A percentile compares a stretch with the other conserved stretches of the same genome.
Evolutionary conservation across 2,113 vertebrate species (phyloP).

Genomic region (Conger conger): DNA sequence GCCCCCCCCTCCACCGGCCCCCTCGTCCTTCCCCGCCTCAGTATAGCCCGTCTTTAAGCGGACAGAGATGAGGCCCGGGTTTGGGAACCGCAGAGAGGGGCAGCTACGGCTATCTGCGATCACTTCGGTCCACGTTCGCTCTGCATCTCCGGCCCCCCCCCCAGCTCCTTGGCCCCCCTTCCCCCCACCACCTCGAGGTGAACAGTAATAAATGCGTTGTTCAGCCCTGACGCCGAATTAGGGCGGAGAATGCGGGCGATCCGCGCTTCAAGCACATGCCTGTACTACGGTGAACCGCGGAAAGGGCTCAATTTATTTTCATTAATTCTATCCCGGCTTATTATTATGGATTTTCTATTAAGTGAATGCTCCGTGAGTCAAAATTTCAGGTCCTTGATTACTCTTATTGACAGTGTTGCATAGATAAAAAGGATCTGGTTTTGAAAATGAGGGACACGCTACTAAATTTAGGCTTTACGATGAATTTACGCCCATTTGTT

Average conservation of each 20-base stretch:
- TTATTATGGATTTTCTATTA: not conserved
- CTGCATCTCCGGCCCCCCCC: conserved; percentile 33
- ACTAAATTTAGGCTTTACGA: not conserved
- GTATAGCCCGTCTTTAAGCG: conserved; percentile 1
- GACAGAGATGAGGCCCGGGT: conserved; percentile 34
- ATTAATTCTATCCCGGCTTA: not conserved
- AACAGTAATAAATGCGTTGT: not conserved
- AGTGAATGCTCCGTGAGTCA: not conserved
- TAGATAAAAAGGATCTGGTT: not conserved
- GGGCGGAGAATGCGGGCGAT: not conserved
- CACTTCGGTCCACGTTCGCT: not conserved
- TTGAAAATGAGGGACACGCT: not conserved
- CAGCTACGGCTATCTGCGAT: conserved; percentile 28
- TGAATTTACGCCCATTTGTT: not conserved
- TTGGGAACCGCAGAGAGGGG: conserved; percentile 41
- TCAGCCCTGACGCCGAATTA: not conserved
- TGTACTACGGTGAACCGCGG: not conserved
- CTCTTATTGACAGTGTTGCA: not conserved
- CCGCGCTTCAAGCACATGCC: not conserved
- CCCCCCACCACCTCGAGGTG: conserved; percentile 14
- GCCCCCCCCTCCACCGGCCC: conserved; percentile 34
- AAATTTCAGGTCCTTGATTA: not conserved
- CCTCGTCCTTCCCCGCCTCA: not conserved
- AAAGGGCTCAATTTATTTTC: not conserved
- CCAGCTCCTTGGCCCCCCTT: not conserved